Base-by-base conservation (phyloP, 2,113 vertebrate genomes). In the Corythoichthys haematopterus region DNA sequence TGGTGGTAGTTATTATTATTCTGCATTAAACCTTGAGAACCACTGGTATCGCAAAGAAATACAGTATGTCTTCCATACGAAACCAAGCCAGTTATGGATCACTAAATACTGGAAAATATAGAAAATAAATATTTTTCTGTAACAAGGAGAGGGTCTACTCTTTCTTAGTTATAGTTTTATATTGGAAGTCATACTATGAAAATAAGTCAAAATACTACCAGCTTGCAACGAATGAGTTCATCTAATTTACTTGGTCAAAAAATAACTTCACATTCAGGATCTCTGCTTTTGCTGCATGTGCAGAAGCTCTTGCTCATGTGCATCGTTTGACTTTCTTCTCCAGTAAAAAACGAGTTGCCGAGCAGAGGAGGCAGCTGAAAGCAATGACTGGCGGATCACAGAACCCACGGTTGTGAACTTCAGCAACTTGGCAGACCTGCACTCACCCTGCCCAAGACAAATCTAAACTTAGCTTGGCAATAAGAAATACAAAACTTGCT, bases 391-490 rank as follows among this genome's bases (percentile, higher is more conserved):
- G 58, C 71, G 61, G 56, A 77, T 76, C 64, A 76, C 66, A 70
- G 61, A 81, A 60, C 75, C 74, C 79, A 83, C 81, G 45, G 69
- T 58, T 75, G 40, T 81, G 79, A 79, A 84, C 75, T 87, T 82
- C 58, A 82, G 76, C 64, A 76, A 80, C 76, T 83, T 75, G 51
- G 28, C 60, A 79, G 75, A 72, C 76, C 64, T 70, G 57, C 58
- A 65, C 52, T 70, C 69, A 66, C 47, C 53, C 60, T 65, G 65
- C 12, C 5, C 65, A 53, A 71, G 66, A 78, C 61, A 57, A 47
- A 48, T 79, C 65, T 78, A 79, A 80, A 80, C 75, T 72, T 69
- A 75, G 68, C 65, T 35, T n/a, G 45, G 57, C 66, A 61, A 57
- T 28, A 70, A 35, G 50, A 65, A 14, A 73, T 68, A 52, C 57